Conservation (phyloP, 2,797 vertebrate genomes). For the Acestrorhynchus altus region DNA sequence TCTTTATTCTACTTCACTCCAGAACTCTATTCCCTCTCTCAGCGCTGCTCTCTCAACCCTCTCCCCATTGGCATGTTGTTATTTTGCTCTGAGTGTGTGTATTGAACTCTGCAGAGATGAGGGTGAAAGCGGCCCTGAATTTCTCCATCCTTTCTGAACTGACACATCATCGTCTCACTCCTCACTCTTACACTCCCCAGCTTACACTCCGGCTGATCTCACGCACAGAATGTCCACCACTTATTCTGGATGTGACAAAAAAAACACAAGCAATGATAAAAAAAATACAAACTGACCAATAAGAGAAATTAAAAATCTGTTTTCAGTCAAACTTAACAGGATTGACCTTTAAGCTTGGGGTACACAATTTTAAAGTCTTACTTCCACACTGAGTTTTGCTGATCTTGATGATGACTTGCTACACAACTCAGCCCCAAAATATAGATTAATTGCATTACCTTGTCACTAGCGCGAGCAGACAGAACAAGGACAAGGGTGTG, state of each 20-base stretch:
- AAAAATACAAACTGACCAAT: neutral
- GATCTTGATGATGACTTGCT: too few relatives aligned
- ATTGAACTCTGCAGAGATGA: conserved; percentile 70
- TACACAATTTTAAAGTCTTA: too few relatives aligned
- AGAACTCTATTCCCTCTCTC: conserved; percentile 35
- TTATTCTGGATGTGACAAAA: neutral
- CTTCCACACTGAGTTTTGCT: too few relatives aligned
- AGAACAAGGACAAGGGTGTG: too few relatives aligned
- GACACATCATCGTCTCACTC: conserved; percentile 50
- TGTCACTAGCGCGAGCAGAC: too few relatives aligned
- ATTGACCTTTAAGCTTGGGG: too few relatives aligned
- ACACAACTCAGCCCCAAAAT: too few relatives aligned
- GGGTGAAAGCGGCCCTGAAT: conserved; percentile 61
- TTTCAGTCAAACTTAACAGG: too few relatives aligned
- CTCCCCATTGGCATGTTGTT: conserved; percentile 53
- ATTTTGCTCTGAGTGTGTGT: conserved; percentile 60
- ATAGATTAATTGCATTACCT: too few relatives aligned
- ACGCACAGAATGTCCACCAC: conserved; percentile 10
- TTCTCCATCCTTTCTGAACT: conserved; percentile 60
- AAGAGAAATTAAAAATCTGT: neutral
- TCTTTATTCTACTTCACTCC: conserved; percentile 26
- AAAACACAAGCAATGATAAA: neutral
- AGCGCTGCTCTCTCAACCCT: conserved; percentile 22
- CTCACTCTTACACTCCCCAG: conserved; percentile 29
- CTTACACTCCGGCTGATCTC: neutral